Conservation (phyloP, 2,888 invertebrate species). For the Metopia argyrocephala region DNA sequence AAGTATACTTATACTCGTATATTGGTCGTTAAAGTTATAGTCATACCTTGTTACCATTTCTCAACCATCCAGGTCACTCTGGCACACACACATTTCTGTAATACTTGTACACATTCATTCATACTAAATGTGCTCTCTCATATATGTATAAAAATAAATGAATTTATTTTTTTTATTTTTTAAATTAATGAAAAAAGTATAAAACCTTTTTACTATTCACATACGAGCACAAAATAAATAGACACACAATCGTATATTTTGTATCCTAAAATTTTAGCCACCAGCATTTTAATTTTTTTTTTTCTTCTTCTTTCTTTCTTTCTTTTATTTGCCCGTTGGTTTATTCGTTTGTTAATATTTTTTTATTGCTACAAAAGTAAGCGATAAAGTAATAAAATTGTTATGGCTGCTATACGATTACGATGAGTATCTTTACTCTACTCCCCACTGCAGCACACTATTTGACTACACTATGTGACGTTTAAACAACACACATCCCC, state of each 20-base stretch:
- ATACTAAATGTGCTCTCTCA: background rate
- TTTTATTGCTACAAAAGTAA: constrained; percentile 36
- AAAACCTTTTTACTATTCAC: constrained; percentile 12
- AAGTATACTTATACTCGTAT: too few species aligned
- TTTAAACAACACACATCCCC: too few species aligned
- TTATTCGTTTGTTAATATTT: background rate
- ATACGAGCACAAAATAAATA: constrained; percentile 8
- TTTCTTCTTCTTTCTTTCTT: constrained; percentile 12
- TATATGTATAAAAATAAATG: background rate
- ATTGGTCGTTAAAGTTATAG: too few species aligned
- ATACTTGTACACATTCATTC: background rate
- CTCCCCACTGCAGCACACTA: background rate
- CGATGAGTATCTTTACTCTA: background rate
- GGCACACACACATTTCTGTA: background rate
- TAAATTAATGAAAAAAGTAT: background rate
- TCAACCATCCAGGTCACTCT: background rate
- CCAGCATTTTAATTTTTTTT: constrained; percentile 48
- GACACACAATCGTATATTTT: constrained; percentile 2
- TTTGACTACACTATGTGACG: too few species aligned
- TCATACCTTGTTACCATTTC: too few species aligned
- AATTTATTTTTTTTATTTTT: background rate
- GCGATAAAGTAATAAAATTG: constrained; percentile 55
- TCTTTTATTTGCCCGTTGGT: too few species aligned
- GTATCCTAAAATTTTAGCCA: constrained; percentile 51
- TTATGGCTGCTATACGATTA: background rate